Evolutionary conservation across 1,140 invertebrate genomes (phyloP), one percentile per base, ranked within the genome.

Genomic region (Zaprionus davidi): DNA sequence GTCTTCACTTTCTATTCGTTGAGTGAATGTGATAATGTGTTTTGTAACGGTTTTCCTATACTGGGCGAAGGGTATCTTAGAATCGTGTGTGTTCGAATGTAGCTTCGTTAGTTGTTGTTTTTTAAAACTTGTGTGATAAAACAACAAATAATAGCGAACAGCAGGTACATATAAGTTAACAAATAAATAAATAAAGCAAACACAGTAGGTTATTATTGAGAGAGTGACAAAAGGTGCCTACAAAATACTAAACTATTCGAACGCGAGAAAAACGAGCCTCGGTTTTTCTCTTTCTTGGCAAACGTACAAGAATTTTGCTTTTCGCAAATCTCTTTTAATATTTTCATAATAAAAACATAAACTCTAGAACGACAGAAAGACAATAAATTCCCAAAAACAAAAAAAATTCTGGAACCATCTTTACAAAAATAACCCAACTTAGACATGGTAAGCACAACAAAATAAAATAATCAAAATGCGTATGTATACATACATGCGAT

Each of bases 101-200:
- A 38, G 36, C 12, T 38, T 38, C 31, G 31, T 34, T 5, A 12
- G 7, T 38, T 38, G 36, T 75, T 76, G 59, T 76, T 80, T 63
- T 74, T 78, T 62, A 86, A 79, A 74, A 73, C 34, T 71, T 64
- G 73, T 78, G 84, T 66, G 84, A 87, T 78, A 34, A 88, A 81
- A 81, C 84, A 87, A 87, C 84, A 84, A 78, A 87, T 72, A 80
- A 62, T 88, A 49, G 69, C 64, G 63, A 70, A 62, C 59, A 72
- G 31, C 51, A 72, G 57, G 66, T 77, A 55, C 71, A 31, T 31
- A 31, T 68, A 67, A 75, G 67, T 76, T 78, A 70, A 71, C 78
- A 78, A 74, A 53, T 72, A 60, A 74, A 69, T 74, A 58, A 51
- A 38, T 53, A 68, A 22, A 51, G 11, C 3, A 11, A 6, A 26